Evolutionary conservation across 2,888 invertebrate genomes (phyloP).

Genomic region (Cosmia pyralina): DNA sequence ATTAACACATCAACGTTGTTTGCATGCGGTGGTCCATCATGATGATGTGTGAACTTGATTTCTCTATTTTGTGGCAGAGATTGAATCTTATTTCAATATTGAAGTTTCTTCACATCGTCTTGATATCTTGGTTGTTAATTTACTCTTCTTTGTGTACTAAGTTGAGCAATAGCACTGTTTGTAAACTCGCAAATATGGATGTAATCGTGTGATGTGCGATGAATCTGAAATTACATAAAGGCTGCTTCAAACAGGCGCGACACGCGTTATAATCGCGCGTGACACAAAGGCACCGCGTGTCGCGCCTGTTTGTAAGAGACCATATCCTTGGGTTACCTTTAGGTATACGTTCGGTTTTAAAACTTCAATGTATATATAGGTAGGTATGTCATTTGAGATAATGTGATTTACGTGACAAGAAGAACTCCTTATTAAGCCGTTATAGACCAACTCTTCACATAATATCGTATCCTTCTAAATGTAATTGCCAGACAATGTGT

Average conservation of each 20-base stretch:
- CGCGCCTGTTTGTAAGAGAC: no score
- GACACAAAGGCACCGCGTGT: no score
- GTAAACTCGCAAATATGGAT: no score
- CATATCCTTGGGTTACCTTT: not conserved
- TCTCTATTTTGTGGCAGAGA: slow-evolving; percentile 44
- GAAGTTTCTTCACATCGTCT: slow-evolving; percentile 19
- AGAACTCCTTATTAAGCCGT: not conserved
- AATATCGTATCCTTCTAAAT: not conserved
- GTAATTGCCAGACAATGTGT: slow-evolving; percentile 26
- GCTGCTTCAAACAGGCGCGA: no score
- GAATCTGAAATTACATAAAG: not conserved
- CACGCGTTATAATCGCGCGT: no score
- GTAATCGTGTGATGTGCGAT: no score
- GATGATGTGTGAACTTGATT: slow-evolving; percentile 53
- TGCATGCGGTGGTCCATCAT: slow-evolving; percentile 39
- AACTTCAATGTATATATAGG: not conserved
- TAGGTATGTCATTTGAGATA: not conserved
- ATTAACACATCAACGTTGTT: slow-evolving; percentile 55
- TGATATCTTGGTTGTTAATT: slow-evolving; percentile 5
- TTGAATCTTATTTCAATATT: slow-evolving; percentile 40
- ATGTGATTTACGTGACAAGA: not conserved
- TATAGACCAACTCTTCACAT: not conserved
- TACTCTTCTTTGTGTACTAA: slow-evolving; percentile 4
- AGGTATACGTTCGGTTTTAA: not conserved
- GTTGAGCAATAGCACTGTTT: not conserved